Base-by-base conservation (phyloP, 2,888 invertebrate species). In the Electrophaes corylata region DNA sequence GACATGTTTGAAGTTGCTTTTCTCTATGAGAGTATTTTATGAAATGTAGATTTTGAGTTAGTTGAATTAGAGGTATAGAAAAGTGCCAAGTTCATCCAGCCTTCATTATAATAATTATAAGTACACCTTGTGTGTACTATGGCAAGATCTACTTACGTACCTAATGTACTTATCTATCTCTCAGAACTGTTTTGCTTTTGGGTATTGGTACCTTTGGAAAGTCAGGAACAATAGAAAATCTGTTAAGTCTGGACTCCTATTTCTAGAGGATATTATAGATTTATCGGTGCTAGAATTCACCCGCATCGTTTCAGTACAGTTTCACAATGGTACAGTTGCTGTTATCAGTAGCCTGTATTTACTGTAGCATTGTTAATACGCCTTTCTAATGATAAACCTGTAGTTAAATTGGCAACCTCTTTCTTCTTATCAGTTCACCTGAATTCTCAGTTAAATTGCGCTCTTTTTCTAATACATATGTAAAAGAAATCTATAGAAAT, bases 311-410 rank as follows among this genome's bases (percentile, higher is more conserved):
- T 44, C 11, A 48, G 31, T 19, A 39, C 48, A 33, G 29, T 49
- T 43, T 67, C 67, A 70, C 71, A 77, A 40, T 40, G 18, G n/a
- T 40, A 41, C 41, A 78, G 55, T 20, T 75, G 74, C 60, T 71
- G 76, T 83, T 83, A 83, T 84, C 81, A 71, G 58, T 64, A 11
- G 57, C 56, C 60, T 65, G 49, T 63, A 49, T 49, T 19, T 60
- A 53, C 51, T 57, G 60, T 37, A 39, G 61, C 49, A 37, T 60
- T 66, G 49, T 63, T 67, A 62, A 60, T 70, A 67, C 62, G 65
- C 66, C 67, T 73, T 71, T 73, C 69, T 62, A 65, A 66, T 60
- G 51, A 54, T 60, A 48, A 51, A 55, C 26, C 16, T 37, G 43
- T 33, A 51, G 41, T 43, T 50, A 50, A 31, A 55, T 39, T 55